These are phyloP conservation scores for Oopsacas minuta DNA, from an alignment of 37 sponge, comb jelly and placozoan species.

Conservation along the genomic window DNA sequence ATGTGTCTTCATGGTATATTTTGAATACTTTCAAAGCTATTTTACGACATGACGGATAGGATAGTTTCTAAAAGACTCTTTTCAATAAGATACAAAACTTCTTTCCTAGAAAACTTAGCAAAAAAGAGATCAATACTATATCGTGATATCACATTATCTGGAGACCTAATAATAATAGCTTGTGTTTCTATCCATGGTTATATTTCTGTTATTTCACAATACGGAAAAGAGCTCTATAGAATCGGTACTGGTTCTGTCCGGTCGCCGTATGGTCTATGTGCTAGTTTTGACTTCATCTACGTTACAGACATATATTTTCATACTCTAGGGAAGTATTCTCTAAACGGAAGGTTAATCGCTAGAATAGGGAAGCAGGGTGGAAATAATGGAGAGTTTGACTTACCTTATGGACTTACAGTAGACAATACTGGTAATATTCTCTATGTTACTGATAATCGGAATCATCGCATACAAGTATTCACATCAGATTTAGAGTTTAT, in stretches of 20 bases:
- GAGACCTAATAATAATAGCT: background rate
- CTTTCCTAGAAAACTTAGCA: no score
- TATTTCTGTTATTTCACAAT: background rate
- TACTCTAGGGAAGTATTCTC: background rate
- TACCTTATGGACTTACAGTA: background rate
- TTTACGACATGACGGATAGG: no score
- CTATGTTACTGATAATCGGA: conserved; percentile 8
- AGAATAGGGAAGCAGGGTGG: background rate
- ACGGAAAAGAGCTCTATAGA: background rate
- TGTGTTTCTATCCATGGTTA: background rate
- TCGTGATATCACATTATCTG: background rate
- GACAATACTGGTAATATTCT: background rate
- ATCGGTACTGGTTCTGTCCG: background rate
- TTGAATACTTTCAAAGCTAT: no score
- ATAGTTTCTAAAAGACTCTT: no score
- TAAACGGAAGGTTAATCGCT: background rate
- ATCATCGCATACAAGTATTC: background rate
- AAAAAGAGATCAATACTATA: background rate
- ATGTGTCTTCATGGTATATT: no score
- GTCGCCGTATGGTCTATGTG: background rate
- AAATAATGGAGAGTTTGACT: background rate
- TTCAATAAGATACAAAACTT: no score
- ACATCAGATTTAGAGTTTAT: background rate
- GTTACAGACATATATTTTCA: background rate
- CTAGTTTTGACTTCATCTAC: background rate